These are phyloP conservation scores for Cryptocephalus primarius DNA, from an alignment of 2,888 invertebrate genomes.

Conservation along the genomic window DNA sequence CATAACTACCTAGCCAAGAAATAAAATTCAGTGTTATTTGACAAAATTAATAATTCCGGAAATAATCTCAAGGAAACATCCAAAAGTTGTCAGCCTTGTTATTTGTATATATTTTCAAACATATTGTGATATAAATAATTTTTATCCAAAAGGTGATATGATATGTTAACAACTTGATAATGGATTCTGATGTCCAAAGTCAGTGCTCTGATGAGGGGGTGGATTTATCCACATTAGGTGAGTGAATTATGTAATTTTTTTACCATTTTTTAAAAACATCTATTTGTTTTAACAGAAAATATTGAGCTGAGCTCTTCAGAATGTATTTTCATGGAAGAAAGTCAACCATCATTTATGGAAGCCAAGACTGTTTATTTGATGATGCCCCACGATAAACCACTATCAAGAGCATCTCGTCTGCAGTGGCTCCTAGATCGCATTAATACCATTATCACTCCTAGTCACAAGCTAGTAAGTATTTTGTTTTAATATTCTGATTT, in stretches of 20 bases:
- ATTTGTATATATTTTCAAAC: no score
- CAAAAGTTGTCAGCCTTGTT: no score
- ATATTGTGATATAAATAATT: no score
- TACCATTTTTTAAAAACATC: neutral
- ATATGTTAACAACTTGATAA: conserved; percentile 11
- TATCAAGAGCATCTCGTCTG: conserved; percentile 61
- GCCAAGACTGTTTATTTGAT: conserved; percentile 54
- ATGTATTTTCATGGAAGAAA: conserved; percentile 20
- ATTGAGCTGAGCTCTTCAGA: conserved; percentile 20
- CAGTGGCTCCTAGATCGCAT: conserved; percentile 65
- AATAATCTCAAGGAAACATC: no score
- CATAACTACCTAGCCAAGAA: no score
- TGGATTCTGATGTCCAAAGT: conserved; percentile 30
- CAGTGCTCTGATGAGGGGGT: conserved; percentile 28
- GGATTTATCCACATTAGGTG: neutral
- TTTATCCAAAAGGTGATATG: no score
- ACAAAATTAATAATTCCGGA: no score
- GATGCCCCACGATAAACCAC: conserved; percentile 58
- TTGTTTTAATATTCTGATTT: neutral
- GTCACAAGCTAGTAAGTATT: conserved; percentile 26
- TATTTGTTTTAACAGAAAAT: conserved; percentile 15
- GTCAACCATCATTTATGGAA: conserved; percentile 37
- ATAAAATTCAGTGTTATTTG: no score
- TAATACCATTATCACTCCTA: conserved; percentile 46
- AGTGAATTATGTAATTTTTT: neutral